Conservation (phyloP, 92 coral and sea anemone species). For the Siderastrea siderea region DNA sequence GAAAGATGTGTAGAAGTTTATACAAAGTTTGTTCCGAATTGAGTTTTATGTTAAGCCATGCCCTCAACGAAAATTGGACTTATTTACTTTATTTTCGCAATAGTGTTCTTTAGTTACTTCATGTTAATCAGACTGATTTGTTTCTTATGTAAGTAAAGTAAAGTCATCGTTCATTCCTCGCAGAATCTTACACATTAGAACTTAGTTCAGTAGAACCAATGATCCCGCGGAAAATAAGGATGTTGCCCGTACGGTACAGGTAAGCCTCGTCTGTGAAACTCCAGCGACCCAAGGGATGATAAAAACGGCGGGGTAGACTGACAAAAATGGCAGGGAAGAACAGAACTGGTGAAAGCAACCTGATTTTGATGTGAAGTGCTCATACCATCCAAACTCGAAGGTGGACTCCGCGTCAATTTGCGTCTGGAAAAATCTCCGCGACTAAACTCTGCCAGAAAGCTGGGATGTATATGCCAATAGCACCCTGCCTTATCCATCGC, state of each 20-base stretch:
- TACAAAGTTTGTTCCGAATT: too few species aligned
- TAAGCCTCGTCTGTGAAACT: neutral
- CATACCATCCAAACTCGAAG: neutral
- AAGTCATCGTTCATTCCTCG: too few species aligned
- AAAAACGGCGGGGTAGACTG: neutral
- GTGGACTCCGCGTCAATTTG: neutral
- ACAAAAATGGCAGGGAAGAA: neutral
- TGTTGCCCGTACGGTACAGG: conserved; percentile 9
- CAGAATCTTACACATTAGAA: too few species aligned
- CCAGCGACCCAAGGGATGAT: neutral
- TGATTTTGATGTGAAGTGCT: neutral
- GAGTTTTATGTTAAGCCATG: too few species aligned
- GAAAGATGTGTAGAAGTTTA: too few species aligned
- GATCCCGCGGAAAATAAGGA: conserved; percentile 8
- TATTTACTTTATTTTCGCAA: too few species aligned
- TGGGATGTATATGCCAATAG: conserved; percentile 22
- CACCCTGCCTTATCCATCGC: neutral
- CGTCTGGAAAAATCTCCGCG: neutral
- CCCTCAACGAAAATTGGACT: too few species aligned
- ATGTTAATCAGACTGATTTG: too few species aligned
- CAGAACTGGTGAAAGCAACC: neutral
- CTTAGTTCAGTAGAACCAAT: neutral
- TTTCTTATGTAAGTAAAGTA: too few species aligned
- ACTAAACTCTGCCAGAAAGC: neutral
- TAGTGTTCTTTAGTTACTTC: too few species aligned